Conservation (phyloP, 2,113 vertebrate species). For the Collichthys lucidus region DNA sequence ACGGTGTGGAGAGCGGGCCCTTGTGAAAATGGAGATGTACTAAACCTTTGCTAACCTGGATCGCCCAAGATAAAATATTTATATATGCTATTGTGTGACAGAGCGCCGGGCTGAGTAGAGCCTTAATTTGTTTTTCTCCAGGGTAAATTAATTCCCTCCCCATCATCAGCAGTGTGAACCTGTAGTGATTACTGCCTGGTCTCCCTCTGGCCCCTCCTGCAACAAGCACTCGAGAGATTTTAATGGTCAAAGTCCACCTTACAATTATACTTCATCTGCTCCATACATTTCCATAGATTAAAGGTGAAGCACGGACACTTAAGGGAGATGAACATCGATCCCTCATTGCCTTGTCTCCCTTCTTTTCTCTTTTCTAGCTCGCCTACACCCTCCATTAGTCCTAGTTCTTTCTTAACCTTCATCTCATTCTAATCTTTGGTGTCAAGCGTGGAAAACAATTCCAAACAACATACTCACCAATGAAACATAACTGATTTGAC, state of each 20-base stretch:
- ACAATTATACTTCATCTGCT: conserved; percentile 84
- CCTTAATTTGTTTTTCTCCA: conserved; percentile 86
- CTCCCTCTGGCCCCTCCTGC: conserved; percentile 68
- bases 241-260: conserved; percentile 81
- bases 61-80: conserved; percentile 87
- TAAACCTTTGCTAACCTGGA: conserved; percentile 86
- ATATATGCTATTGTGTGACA: conserved; percentile 87
- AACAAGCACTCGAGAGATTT: conserved; percentile 81
- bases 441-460: conserved; percentile 41
- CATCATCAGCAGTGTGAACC: conserved; percentile 77
- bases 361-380: background rate
- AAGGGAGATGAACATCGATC: conserved; percentile 47
- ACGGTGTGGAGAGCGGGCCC: conserved; percentile 74
- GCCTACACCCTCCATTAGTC: conserved; percentile 6
- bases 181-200: conserved; percentile 77
- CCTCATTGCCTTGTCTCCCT: conserved; percentile 31
- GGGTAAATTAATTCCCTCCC: conserved; percentile 84
- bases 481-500: conserved; percentile 42
- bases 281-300: conserved; percentile 84
- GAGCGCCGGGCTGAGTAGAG: conserved; percentile 66
- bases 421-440: conserved; percentile 30
- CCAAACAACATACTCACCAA: conserved; percentile 39
- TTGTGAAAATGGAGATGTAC: conserved; percentile 85
- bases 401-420: conserved; percentile 26
- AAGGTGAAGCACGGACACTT: conserved; percentile 80